Evolutionary conservation across 2,113 vertebrate genomes (phyloP), one percentile per base, ranked within the genome.

Genomic region (Halichoeres trimaculatus): DNA sequence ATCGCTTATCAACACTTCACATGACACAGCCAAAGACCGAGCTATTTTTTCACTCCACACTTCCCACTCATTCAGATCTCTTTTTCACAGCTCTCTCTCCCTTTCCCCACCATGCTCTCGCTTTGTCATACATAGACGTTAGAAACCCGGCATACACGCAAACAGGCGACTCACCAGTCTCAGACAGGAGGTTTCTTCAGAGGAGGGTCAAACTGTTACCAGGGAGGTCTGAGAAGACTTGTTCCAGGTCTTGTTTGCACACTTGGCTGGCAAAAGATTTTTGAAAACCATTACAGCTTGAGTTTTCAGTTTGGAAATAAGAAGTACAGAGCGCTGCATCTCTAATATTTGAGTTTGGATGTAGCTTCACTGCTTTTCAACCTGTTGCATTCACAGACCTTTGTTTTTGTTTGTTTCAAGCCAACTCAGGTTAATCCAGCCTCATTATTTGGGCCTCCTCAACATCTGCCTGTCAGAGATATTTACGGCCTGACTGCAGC

Each of bases 1-100:
- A 63, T 69, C 77, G 63, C 74, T 83, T 70, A 78, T 83, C 80
- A 89, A 88, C 84, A 84, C 81, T 70, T 80, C 36, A 58, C 12
- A 83, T 67, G 71, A 81, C 41, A 68, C 45, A 79, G 76, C 68
- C 74, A 64, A 78, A 80, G 75, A 80, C 68, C 74, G 54, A 65
- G 82, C 72, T 84, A 78, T 85, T 90, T 83, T 80, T 81, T 78
- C 63, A 19, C 54, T 70, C 47, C 56, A 9, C 47, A 23, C 73
- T 73, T 85, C 84, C 77, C 82, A 74, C 79, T 85, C 81, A 67
- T 77, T 84, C 74, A 59, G 22, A 71, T 72, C 70, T 74, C 63
- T 69, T 62, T 67, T 72, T 76, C 82, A 68, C 70, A 76, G 8
- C 76, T 74, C 78, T 43, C 41, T 41, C 24, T 61, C 24, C 58